Percentiles rank a stretch among this genome's conserved stretches.
These are phyloP conservation scores for Sicus ferrugineus DNA, from an alignment of 2,888 invertebrate species.

Conservation along the genomic window DNA sequence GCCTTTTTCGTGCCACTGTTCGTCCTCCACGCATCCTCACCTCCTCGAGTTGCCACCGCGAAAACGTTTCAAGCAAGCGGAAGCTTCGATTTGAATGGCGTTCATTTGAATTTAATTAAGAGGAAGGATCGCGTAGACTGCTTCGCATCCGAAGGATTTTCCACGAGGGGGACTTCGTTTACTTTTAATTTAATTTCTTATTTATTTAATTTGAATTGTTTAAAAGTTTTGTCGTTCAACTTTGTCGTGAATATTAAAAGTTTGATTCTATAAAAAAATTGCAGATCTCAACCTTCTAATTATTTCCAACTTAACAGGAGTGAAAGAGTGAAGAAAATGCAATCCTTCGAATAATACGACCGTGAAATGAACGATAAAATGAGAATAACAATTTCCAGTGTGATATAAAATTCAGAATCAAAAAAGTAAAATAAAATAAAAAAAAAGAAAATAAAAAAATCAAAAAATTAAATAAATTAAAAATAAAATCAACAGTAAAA, in stretches of 20 bases:
- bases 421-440: not conserved
- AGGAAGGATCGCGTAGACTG: slow-evolving; percentile 13
- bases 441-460: not conserved
- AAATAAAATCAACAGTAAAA: not conserved
- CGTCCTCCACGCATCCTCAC: not conserved
- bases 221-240: not conserved
- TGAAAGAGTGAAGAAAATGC: not conserved
- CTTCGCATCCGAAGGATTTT: too few relatives aligned
- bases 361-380: too few relatives aligned
- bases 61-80: slow-evolving; percentile 8
- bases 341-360: not conserved
- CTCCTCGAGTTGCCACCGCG: not conserved
- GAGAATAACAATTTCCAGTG: not conserved
- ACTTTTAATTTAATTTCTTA: not conserved
- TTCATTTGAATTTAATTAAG: slow-evolving; percentile 57
- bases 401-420: not conserved
- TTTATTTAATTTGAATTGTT: not conserved
- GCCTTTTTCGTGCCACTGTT: not conserved
- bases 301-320: slow-evolving; percentile 3
- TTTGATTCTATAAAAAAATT: not conserved
- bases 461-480: not conserved
- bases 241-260: too few relatives aligned
- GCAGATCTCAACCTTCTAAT: not conserved
- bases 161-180: not conserved
- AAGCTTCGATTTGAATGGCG: slow-evolving; percentile 31